A percentile compares a stretch with the other conserved stretches of the same genome.
phyloP scores from a whole-genome alignment of 2,113 vertebrate species.

The Loxodonta africana region DNA sequence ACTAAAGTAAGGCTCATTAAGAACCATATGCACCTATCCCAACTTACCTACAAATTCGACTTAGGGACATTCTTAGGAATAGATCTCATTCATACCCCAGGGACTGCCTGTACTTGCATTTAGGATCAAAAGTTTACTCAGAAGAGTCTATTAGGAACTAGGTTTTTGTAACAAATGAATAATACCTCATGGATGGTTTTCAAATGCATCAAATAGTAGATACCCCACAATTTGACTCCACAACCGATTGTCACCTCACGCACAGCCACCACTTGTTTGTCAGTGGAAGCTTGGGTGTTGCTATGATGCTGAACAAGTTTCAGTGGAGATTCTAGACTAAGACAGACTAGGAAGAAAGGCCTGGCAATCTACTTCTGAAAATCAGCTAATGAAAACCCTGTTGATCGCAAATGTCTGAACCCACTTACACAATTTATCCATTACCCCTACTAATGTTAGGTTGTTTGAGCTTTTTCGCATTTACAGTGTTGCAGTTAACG shows the following conservation, averaged over 20 bases:
- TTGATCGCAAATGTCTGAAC: background rate
- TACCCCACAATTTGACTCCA: background rate
- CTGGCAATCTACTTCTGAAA: background rate
- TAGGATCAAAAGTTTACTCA: background rate
- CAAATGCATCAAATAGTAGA: slow-evolving; percentile 48
- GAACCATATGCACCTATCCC: no score
- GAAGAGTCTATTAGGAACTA: slow-evolving; percentile 1
- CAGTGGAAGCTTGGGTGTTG: background rate
- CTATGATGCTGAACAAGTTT: background rate
- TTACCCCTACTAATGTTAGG: background rate
- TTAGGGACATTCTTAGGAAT: no score
- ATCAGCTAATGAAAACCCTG: background rate
- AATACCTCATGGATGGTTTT: slow-evolving; percentile 7
- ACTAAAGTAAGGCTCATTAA: no score
- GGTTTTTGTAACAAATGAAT: slow-evolving; percentile 40
- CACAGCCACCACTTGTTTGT: background rate
- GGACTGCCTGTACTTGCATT: background rate
- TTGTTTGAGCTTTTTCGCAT: background rate
- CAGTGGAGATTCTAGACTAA: background rate
- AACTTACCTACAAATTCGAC: no score
- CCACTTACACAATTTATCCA: background rate
- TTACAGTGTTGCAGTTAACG: background rate
- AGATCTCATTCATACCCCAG: no score
- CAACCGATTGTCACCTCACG: background rate
- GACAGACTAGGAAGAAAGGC: background rate